Evolutionary conservation across 37 sponge, comb jelly and placozoan genomes (phyloP), one percentile per base, ranked within the genome.

Genomic region (Geodia barretti): DNA sequence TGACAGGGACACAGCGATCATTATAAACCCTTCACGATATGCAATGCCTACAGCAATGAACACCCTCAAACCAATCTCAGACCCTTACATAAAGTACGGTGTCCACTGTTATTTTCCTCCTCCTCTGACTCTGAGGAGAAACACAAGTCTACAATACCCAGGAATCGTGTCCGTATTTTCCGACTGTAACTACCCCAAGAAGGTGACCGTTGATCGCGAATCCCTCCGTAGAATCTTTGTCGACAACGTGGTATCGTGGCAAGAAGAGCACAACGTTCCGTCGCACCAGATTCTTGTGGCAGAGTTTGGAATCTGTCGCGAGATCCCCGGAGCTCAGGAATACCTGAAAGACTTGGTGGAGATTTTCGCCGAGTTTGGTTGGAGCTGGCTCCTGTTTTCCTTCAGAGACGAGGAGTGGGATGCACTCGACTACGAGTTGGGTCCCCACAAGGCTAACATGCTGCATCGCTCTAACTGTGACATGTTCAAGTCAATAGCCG

Each of bases 371-470:
- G 72, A 75, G 64, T 73, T 60, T 70, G 62, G 72, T 9, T 87
- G 88, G 88, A 81, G 77, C 39, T 87, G 88, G 88, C 75, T 79
- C 26, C 71, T 87, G 23, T 87, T 80, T 58, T 87, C 88, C 19
- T 87, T 74, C 38, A 31, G 88, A 39, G 88, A 87, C 42, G 81
- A 84, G 20, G 88, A 87, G 43, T 87, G 88, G 88, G 79, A 87
- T 64, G 76, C 81, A 36, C 29, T 87, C 58, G 88, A 87, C 70
- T 87, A 87, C 42, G 88, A 87, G 43, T 66, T 87, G 3, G 88
- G 88, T 1, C n/a, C 69, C 47, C 75, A 87, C 38, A 62, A 21
- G 1, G 41, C 3, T 21, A 87, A 87, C 70, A 74, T 81, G 76
- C 82, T 87, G 24, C 4, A 68, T 41, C 70, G 81, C 4, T 68